These are phyloP conservation scores for Antigone vipio DNA, from an alignment of 2,113 vertebrate species.

Conservation along the genomic window DNA sequence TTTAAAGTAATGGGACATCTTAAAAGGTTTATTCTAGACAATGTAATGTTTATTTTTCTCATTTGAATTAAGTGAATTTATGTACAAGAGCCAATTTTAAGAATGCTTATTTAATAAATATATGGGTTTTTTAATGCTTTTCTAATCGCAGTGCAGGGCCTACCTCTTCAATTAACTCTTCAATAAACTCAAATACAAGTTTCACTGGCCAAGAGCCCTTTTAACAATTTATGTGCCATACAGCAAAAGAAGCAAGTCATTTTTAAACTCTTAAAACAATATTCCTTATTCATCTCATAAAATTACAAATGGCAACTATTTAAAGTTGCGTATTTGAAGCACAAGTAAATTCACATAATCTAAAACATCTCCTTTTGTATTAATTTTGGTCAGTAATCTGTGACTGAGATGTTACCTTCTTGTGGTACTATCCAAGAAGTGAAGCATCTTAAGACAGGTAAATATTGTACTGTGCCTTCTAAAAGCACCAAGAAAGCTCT, in stretches of 20 bases:
- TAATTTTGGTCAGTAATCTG: neutral
- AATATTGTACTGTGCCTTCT: neutral
- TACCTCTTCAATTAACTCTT: neutral
- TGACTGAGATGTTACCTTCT: neutral
- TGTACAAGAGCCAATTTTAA: neutral
- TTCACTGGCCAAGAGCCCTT: neutral
- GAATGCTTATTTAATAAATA: slow-evolving; percentile 48
- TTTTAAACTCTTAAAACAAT: neutral
- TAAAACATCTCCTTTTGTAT: neutral
- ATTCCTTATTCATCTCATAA: neutral
- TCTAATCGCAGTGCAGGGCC: neutral
- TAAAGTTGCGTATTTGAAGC: neutral
- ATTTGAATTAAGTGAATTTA: neutral
- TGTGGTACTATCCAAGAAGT: neutral
- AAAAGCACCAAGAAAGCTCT: neutral
- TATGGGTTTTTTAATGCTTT: slow-evolving; percentile 1
- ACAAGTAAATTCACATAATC: neutral
- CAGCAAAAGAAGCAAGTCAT: neutral
- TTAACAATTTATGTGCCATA: neutral
- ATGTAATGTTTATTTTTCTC: neutral
- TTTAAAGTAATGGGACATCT: neutral
- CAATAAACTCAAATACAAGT: neutral
- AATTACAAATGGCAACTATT: neutral
- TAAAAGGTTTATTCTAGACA: neutral
- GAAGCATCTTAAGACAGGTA: neutral